Conservation (phyloP, 2,888 invertebrate genomes). For the Nemurella pictetii region DNA sequence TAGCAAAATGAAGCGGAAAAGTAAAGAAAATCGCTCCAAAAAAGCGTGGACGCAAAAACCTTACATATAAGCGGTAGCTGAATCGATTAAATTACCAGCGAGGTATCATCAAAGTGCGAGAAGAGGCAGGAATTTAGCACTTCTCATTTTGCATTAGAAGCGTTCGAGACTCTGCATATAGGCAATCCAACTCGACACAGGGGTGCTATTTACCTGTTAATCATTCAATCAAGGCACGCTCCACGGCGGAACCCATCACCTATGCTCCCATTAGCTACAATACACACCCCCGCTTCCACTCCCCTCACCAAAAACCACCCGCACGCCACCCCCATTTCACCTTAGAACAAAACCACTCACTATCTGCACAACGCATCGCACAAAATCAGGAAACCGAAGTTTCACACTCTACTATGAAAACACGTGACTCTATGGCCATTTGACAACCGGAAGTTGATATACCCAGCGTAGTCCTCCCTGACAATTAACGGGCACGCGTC, state of each 20-base stretch:
- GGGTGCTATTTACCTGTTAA: slow-evolving; percentile 26
- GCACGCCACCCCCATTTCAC: neutral
- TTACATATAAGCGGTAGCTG: no score
- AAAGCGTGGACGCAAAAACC: no score
- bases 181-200: no score
- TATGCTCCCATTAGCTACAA: slow-evolving; percentile 14
- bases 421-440: neutral
- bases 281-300: neutral
- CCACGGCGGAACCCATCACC: slow-evolving; percentile 17
- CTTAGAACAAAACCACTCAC: neutral
- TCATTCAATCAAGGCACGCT: slow-evolving; percentile 20
- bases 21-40: no score
- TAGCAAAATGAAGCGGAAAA: no score
- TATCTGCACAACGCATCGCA: neutral
- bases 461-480: slow-evolving; percentile 20
- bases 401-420: slow-evolving; percentile 3
- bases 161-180: no score
- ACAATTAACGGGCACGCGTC: slow-evolving; percentile 14
- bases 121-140: no score
- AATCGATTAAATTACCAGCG: no score
- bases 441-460: slow-evolving; percentile 14
- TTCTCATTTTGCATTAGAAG: no score
- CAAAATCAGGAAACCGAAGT: slow-evolving; percentile 8
- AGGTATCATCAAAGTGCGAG: no score
- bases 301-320: neutral